Evolutionary conservation across 2,888 invertebrate genomes (phyloP).

Genomic region (Tenthredo distinguenda): DNA sequence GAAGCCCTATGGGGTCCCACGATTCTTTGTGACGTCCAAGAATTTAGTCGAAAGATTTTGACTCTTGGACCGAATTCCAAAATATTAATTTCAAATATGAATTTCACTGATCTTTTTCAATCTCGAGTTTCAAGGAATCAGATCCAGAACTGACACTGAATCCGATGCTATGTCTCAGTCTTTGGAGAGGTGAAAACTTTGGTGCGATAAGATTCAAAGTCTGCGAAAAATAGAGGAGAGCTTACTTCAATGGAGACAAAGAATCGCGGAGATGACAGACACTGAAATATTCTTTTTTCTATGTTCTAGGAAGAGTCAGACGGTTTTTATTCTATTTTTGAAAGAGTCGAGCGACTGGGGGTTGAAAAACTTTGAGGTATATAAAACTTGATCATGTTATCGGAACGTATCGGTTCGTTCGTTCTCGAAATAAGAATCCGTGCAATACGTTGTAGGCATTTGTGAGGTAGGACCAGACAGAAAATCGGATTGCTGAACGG

Average conservation of each 20-base stretch:
- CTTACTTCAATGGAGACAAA: background rate
- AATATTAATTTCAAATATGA: too few relatives aligned
- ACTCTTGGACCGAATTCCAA: background rate
- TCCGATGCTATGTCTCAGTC: background rate
- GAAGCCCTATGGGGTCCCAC: background rate
- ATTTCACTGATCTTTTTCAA: background rate
- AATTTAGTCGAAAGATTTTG: background rate
- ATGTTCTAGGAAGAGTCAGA: background rate
- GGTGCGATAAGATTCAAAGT: background rate
- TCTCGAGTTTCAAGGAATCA: background rate
- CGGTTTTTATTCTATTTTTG: background rate
- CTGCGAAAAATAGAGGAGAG: background rate
- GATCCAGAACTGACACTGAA: background rate
- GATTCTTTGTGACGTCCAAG: background rate
- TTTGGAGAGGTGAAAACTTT: background rate
- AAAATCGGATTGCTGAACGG: background rate
- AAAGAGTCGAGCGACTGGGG: background rate
- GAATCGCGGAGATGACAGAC: background rate
- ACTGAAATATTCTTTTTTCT: background rate
- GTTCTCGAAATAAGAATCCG: background rate
- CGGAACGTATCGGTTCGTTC: background rate
- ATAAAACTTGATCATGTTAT: background rate
- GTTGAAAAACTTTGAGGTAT: background rate
- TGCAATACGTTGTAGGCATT: background rate
- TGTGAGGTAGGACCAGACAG: background rate